Evolutionary conservation across 53 echinoderm and acorn worm genomes (phyloP).

Genomic region (Zoroaster sp.): DNA sequence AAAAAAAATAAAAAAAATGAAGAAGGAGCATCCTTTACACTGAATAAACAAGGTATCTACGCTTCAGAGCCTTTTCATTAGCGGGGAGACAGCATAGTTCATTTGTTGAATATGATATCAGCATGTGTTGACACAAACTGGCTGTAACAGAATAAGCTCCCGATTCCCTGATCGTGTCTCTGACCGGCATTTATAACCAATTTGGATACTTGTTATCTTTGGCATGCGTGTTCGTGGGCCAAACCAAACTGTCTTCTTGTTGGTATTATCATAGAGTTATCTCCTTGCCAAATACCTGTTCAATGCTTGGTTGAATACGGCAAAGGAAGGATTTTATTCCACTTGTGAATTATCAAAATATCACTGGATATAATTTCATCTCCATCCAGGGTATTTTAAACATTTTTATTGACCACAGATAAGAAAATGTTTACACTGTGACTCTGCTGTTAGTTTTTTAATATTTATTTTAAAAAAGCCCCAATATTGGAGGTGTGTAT

Average conservation of each 20-base stretch:
- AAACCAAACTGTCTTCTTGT: not conserved
- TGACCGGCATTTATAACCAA: conserved; percentile 39
- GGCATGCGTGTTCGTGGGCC: not conserved
- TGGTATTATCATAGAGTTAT: not conserved
- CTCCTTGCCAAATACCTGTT: not conserved
- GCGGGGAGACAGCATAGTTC: conserved; percentile 21
- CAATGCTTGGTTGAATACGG: not conserved
- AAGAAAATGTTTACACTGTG: not conserved
- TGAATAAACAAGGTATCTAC: conserved; percentile 49
- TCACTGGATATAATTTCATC: not conserved
- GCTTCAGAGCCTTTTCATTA: conserved; percentile 47
- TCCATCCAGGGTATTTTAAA: not conserved
- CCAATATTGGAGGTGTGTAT: no score
- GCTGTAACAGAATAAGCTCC: conserved; percentile 3
- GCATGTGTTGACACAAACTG: conserved; percentile 42
- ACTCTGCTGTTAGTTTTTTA: not conserved
- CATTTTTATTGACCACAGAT: not conserved
- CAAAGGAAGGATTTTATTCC: not conserved
- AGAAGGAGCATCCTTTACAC: conserved; percentile 23
- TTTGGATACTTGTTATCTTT: conserved; percentile 49
- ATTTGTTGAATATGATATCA: conserved; percentile 59
- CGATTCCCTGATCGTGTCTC: conserved; percentile 6
- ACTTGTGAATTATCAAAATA: not conserved
- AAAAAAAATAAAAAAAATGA: not conserved
- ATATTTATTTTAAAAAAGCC: not conserved